Base-by-base conservation (phyloP, 2,113 vertebrate species). In the Canis aureus region DNA sequence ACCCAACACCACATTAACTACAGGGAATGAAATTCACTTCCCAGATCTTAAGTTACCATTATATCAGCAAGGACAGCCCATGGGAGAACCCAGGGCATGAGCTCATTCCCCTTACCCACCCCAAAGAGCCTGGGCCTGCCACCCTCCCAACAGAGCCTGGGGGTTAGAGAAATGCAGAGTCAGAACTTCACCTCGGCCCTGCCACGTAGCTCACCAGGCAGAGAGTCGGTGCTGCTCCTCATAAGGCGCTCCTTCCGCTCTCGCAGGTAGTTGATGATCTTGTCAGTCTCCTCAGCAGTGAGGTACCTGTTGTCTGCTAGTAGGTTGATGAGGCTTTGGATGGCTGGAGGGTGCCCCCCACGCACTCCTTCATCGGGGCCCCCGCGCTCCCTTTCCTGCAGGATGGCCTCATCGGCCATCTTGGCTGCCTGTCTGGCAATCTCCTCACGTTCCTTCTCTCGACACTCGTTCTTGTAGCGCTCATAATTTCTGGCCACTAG, bases 371-470 rank as follows among this genome's bases (percentile, higher is more conserved):
- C 99, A 32, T 99, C 99, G 0, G 97, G 96, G 53, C 98, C 95
- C 11, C 98, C 99, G 78, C 99, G 98, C 97, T 99, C 99, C 5
- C 99, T 96, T 91, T 99, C 99, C 96, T 99, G 99, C 55, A 99
- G 98, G 29, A 99, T 92, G 35, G 99, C 99, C 2, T 99, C 99
- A 3, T 99, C 99, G 0, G 99, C 99, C 99, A 99, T 99, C 98
- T 99, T 99, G 95, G 99, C 99, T 0, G 99, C 99, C 98, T 99
- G 99, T 94, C 99, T 98, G 95, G 99, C 99, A 0, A 99, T 99
- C 89, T 99, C 99, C 64, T 99, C 99, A 0, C 99, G 99, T 89
- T 99, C 99, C 93, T 99, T 99, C 96, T 99, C 99, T 27, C 99
- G 99, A 53, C 99, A 99, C 98, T 99, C 99, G 0, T 99, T 99